Evolutionary conservation across 2,113 vertebrate genomes (phyloP), one percentile per base, ranked within the genome.

Genomic region (Machaerirhynchus nigripectus): DNA sequence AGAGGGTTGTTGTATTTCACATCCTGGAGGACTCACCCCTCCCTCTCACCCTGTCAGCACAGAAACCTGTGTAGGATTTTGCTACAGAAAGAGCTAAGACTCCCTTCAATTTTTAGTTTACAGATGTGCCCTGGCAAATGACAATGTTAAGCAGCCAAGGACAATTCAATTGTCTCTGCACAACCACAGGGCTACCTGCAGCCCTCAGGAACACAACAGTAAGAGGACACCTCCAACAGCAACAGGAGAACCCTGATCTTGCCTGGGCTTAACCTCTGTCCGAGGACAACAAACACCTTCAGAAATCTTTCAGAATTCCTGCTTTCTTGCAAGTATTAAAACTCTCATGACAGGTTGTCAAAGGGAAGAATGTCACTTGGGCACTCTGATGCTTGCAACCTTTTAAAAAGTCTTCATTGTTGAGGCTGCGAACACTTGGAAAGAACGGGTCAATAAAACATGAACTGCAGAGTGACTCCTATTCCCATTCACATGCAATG

Each of bases 281-380:
- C 40, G 47, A 7, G 28, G 16, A 80, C 6, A 40, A 57, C n/a
- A 53, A 61, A 60, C 10, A 67, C 28, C 15, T 75, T 33, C 33
- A 57, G 61, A 75, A 78, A 78, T 33, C 20, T 59, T 78, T 55
- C 56, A 84, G 60, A 84, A 56, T 63, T 95, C 82, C 56, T 37
- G 15, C 30, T 85, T 63, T 79, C 61, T 50, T 61, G 19, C 55
- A 26, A 27, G 69, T 59, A 55, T 0, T 63, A 27, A 60, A 87
- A 78, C 24, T 46, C 65, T 46, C 16, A 21, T 15, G 15, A 26
- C 47, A 57, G 13, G 9, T 6, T 68, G 16, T 63, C 44, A 33
- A 56, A 61, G 23, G 37, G n/a, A 74, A 74, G 17, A 84, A 33
- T 30, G 56, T 70, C 74, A 47, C 40, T 64, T 59, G 60, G 35